Percentiles rank a stretch among this genome's conserved stretches.
Conservation (phyloP, 2,113 vertebrate genomes). For the Phycodurus eques region DNA sequence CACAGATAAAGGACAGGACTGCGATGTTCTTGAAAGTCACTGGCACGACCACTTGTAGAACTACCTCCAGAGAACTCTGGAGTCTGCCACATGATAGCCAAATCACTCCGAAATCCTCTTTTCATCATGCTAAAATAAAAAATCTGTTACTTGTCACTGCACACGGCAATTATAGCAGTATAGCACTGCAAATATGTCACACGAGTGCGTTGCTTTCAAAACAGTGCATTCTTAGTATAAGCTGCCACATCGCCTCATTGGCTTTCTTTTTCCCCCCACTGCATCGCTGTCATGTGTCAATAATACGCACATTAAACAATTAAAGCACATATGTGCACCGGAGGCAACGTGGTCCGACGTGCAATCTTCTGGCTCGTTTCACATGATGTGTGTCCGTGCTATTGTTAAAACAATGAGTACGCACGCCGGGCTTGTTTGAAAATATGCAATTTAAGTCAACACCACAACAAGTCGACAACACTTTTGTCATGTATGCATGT, state of each 20-base stretch:
- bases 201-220: neutral
- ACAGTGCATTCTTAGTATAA: neutral
- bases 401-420: no score
- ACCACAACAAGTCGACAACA: no score
- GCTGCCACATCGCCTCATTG: neutral
- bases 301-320: neutral
- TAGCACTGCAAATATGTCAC: neutral
- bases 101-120: neutral
- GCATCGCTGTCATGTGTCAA: neutral
- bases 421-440: no score
- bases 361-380: neutral
- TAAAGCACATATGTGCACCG: neutral
- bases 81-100: slow-evolving; percentile 2
- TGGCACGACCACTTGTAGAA: slow-evolving; percentile 31
- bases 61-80: slow-evolving; percentile 26
- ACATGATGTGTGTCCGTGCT: neutral
- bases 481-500: no score
- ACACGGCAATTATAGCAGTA: neutral
- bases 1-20: slow-evolving; percentile 29
- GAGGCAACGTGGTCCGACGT: neutral
- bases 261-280: neutral
- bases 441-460: no score
- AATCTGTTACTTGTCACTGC: neutral
- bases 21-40: slow-evolving; percentile 18
- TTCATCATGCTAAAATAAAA: neutral